These are phyloP conservation scores for Hyposoter didymator DNA, from an alignment of 2,888 invertebrate species.

Conservation along the genomic window DNA sequence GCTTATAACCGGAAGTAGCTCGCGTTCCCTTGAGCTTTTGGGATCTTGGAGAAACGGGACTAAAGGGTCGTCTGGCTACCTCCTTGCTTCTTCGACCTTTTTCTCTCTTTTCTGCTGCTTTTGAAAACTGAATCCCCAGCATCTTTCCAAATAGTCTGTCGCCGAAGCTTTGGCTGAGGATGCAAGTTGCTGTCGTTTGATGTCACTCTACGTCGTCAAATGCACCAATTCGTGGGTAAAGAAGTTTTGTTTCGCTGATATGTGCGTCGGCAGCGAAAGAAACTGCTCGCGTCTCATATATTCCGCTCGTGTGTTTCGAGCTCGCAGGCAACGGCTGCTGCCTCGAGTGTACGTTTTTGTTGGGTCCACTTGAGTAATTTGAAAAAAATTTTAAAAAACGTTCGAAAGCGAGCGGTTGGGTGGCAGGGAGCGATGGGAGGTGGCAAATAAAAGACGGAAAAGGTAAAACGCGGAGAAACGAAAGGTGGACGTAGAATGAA, in stretches of 20 bases:
- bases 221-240: conserved; percentile 13
- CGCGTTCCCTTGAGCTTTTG: conserved; percentile 24
- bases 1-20: conserved; percentile 53
- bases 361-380: background rate
- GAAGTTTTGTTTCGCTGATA: background rate
- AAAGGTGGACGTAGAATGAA: conserved; percentile 18
- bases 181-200: conserved; percentile 39
- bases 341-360: conserved; percentile 15
- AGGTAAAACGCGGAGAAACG: conserved; percentile 6
- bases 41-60: conserved; percentile 19
- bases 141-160: conserved; percentile 10
- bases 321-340: background rate
- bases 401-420: background rate
- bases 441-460: background rate
- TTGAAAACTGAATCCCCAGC: conserved; percentile 3
- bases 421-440: conserved; percentile 13
- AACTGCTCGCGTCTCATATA: background rate
- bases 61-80: background rate
- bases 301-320: background rate
- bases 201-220: conserved; percentile 47
- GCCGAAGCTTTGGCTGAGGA: conserved; percentile 27
- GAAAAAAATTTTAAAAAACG: background rate
- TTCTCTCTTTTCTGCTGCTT: background rate
- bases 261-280: background rate
- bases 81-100: background rate